Base-by-base conservation (phyloP, 1,140 invertebrate species). In the Musca vetustissima region DNA sequence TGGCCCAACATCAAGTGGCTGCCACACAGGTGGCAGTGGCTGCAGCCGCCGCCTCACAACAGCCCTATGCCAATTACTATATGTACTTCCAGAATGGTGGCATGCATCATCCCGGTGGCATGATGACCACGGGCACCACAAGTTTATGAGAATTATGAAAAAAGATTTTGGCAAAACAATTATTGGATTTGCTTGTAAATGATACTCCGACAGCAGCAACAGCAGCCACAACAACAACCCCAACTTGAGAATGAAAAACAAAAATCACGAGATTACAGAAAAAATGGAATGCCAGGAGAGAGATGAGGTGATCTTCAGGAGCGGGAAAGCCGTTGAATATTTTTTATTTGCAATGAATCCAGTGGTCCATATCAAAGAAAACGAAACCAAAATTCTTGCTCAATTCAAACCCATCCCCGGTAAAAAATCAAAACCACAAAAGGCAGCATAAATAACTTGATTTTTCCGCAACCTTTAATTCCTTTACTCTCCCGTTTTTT, bases 61-160 rank as follows among this genome's bases (percentile, higher is more conserved):
- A 89, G 76, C 89, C 89, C 68, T 43, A 43, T 43, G 91, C 91
- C 75, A 89, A 90, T 76, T 90, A 90, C 75, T 90, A 90, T 73
- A 89, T 90, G 79, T 90, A 90, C 72, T 83, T 89, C 66, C 87
- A 89, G 77, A 86, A 82, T 73, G 75, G 75, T 19, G 77, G 79
- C 28, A 82, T 82, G 78, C 78, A 78, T 70, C 76, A 81, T 64
- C 81, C 82, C 28, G 80, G 79, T 36, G 79, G 79, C 21, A 81
- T 80, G 76, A 78, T 80, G 76, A 75, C 80, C 15, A 77, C 80
- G 14, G 78, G 78, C 19, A 80, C 80, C 48, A 81, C 80, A 7
- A 78, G 80, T 7, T 79, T 81, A 81, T 82, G 78, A 81, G 73
- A 24, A 24, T 22, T 69, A 49, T n/a, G 36, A 43, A 43, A 43